Evolutionary conservation across 1,140 invertebrate species (phyloP).

Genomic region (Heterodera schachtii): DNA sequence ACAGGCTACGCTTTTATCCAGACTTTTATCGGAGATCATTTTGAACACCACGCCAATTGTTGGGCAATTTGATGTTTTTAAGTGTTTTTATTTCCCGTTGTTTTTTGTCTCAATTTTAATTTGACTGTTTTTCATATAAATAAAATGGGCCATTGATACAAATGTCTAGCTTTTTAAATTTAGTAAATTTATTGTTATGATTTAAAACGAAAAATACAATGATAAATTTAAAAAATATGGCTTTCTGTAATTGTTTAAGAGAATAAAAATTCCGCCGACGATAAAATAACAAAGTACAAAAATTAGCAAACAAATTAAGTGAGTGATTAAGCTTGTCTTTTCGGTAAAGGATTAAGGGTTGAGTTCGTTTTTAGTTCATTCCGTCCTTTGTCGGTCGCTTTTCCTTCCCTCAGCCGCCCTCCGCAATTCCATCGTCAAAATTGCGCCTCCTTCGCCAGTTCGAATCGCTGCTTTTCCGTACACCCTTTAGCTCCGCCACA

Average conservation of each 20-base stretch:
- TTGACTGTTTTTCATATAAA: too few relatives aligned
- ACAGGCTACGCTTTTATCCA: slow-evolving; percentile 93
- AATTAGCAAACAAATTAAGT: too few relatives aligned
- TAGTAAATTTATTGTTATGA: background rate
- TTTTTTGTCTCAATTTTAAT: background rate
- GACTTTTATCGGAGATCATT: slow-evolving; percentile 89
- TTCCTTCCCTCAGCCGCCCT: background rate
- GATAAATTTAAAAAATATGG: background rate
- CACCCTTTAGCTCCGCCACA: slow-evolving; percentile 33
- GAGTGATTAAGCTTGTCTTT: background rate
- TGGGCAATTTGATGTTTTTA: slow-evolving; percentile 15
- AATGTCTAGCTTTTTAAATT: background rate
- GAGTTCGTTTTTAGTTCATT: background rate
- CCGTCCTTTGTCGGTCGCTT: too few relatives aligned
- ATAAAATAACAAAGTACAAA: background rate
- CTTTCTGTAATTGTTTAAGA: too few relatives aligned
- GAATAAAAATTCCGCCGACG: too few relatives aligned
- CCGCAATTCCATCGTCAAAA: background rate
- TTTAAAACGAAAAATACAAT: background rate
- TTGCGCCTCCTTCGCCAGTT: background rate
- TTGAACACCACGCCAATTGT: slow-evolving; percentile 67
- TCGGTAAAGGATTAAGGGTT: background rate
- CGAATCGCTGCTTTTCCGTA: background rate
- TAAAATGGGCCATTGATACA: too few relatives aligned
- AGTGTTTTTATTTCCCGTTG: background rate